A percentile compares a stretch with the other conserved stretches of the same genome.
Conservation (phyloP, 2,888 invertebrate genomes). For the Thereva unica region DNA sequence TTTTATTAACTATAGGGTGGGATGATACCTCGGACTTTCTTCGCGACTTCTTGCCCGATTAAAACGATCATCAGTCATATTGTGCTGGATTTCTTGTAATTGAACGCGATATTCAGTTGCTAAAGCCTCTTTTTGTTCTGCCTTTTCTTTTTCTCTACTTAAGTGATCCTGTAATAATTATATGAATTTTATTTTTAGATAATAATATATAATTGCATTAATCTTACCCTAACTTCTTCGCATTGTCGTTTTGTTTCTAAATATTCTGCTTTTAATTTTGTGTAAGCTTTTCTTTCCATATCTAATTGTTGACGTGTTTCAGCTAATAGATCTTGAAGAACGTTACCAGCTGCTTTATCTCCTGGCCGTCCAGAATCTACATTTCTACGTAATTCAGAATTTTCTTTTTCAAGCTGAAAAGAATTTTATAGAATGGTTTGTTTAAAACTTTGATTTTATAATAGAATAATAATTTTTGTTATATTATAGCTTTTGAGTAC, state of each 20-base stretch:
- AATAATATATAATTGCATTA: slow-evolving; percentile 47
- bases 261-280: slow-evolving; percentile 51
- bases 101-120: slow-evolving; percentile 53
- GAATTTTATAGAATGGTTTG: neutral
- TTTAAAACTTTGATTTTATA: no score
- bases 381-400: slow-evolving; percentile 4
- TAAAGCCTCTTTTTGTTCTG: slow-evolving; percentile 49
- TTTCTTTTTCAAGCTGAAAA: slow-evolving; percentile 23
- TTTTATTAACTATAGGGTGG: no score
- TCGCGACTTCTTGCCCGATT: slow-evolving; percentile 46
- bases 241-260: slow-evolving; percentile 47
- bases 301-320: slow-evolving; percentile 65
- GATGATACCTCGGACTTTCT: no score
- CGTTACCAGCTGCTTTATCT: slow-evolving; percentile 60
- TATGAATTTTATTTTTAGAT: neutral
- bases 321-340: slow-evolving; percentile 63
- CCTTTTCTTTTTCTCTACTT: slow-evolving; percentile 49
- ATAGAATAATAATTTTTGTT: no score
- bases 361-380: slow-evolving; percentile 29
- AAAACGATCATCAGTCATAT: slow-evolving; percentile 54
- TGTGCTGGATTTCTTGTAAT: slow-evolving; percentile 52
- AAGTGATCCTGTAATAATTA: slow-evolving; percentile 48
- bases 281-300: slow-evolving; percentile 50
- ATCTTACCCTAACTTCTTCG: no score
- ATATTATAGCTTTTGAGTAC: no score